A percentile compares a stretch with the other conserved stretches of the same genome.
phyloP scores from a whole-genome alignment of 2,888 invertebrate genomes.

The Machimus atricapillus region DNA sequence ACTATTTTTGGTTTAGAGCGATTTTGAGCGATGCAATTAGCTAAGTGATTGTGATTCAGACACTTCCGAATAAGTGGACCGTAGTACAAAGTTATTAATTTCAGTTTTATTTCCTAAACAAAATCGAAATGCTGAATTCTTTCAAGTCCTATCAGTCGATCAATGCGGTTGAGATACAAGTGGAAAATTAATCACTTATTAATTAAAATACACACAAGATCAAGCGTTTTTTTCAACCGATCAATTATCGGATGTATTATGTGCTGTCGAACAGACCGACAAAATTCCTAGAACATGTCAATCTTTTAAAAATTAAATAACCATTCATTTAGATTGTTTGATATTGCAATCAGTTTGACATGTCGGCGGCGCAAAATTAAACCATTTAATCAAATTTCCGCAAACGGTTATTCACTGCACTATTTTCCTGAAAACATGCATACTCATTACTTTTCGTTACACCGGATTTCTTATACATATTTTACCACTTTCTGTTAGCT shows the following conservation, averaged over 20 bases:
- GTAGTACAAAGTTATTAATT: not conserved
- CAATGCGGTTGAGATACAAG: not conserved
- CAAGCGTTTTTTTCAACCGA: not conserved
- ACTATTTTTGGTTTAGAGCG: not conserved
- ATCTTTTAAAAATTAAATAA: not conserved
- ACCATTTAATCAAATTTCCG: too few species aligned
- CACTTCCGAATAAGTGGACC: not conserved
- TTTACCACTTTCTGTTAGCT: not conserved
- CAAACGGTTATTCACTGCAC: too few species aligned
- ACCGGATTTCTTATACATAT: not conserved
- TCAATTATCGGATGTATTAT: not conserved
- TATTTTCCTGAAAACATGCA: too few species aligned
- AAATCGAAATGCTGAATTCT: not conserved
- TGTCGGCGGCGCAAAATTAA: not conserved
- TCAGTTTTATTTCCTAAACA: not conserved
- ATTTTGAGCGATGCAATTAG: not conserved
- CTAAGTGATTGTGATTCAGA: not conserved
- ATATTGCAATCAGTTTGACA: not conserved
- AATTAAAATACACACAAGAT: not conserved
- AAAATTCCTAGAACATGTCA: not conserved
- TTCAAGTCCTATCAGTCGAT: not conserved
- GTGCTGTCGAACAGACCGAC: not conserved
- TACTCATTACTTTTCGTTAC: not conserved
- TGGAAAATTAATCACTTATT: not conserved
- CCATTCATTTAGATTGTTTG: not conserved